Conservation (phyloP, 2,113 vertebrate genomes). For the Hiodon alosoides region DNA sequence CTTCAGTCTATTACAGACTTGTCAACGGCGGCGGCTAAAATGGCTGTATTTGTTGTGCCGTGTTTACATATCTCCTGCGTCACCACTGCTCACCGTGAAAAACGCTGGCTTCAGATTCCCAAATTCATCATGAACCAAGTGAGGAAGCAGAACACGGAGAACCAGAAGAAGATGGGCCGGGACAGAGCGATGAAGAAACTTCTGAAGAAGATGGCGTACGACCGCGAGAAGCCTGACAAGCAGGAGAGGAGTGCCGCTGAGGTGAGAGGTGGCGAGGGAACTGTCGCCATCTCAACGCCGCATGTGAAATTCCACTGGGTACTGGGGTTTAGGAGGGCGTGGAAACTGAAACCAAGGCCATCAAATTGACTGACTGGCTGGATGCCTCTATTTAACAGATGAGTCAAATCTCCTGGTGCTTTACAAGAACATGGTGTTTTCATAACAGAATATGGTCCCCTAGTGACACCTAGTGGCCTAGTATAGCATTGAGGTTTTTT, state of each 20-base stretch:
- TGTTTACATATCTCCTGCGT: not conserved
- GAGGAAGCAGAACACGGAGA: conserved; percentile 80
- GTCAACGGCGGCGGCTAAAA: not conserved
- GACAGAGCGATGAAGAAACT: conserved; percentile 82
- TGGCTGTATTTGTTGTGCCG: not conserved
- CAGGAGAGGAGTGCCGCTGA: conserved; percentile 65
- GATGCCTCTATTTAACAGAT: conserved; percentile 15
- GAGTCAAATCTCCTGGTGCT: conserved; percentile 3
- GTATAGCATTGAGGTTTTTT: conserved; percentile 31
- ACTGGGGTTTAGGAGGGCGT: not conserved
- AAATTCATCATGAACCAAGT: conserved; percentile 93
- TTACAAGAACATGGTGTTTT: not conserved
- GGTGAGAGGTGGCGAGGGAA: conserved; percentile 57
- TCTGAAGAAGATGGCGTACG: conserved; percentile 91
- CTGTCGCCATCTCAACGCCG: not conserved
- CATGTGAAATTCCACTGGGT: conserved; percentile 25
- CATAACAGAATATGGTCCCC: conserved; percentile 35
- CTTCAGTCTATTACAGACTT: not conserved
- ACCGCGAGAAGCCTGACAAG: conserved; percentile 72
- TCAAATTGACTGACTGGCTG: not conserved
- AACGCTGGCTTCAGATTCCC: conserved; percentile 70
- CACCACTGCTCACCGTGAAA: not conserved
- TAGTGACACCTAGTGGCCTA: conserved; percentile 67
- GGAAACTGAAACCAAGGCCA: not conserved
- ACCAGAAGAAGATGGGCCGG: conserved; percentile 74